Evolutionary conservation across 2,888 invertebrate genomes (phyloP).

Genomic region (Brachyopa scutellaris): DNA sequence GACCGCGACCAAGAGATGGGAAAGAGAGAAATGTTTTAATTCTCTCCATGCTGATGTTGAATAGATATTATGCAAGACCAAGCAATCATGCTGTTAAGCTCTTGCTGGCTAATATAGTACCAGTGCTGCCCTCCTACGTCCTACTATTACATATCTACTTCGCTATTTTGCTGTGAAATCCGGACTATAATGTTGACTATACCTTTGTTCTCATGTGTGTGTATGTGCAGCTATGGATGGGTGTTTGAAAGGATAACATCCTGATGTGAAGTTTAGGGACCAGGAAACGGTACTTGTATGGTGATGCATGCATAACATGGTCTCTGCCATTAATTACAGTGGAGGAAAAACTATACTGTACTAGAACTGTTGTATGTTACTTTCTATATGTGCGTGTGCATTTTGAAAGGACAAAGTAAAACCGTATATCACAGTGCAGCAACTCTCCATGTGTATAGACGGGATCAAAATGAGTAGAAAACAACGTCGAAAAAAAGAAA

Average conservation of each 20-base stretch:
- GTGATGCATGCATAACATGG: conserved; percentile 71
- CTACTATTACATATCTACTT: conserved; percentile 1
- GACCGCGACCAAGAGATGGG: conserved; percentile 4
- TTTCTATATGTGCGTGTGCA: conserved; percentile 16
- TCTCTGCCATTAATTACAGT: conserved; percentile 69
- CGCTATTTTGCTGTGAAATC: conserved; percentile 41
- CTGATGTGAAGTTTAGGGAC: conserved; percentile 68
- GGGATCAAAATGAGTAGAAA: conserved; percentile 20
- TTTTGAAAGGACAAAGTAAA: conserved; percentile 64
- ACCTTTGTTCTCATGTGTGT: too few relatives aligned
- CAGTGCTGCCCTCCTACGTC: too few relatives aligned
- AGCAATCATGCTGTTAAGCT: conserved; percentile 72
- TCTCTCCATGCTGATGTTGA: conserved; percentile 65
- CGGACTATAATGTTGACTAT: conserved; percentile 14
- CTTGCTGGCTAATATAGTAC: conserved; percentile 55
- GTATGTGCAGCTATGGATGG: conserved; percentile 46
- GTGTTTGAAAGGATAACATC: conserved; percentile 71
- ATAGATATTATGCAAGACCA: conserved; percentile 72
- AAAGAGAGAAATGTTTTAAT: conserved; percentile 65
- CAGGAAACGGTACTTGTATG: conserved; percentile 56
- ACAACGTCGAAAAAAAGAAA: conserved; percentile 67
- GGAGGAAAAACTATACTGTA: conserved; percentile 52
- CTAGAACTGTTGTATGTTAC: background rate
- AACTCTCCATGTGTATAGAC: conserved; percentile 6
- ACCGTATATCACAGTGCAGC: conserved; percentile 30